Base-by-base conservation (phyloP, 2,113 vertebrate species). In the Colinus virginianus region DNA sequence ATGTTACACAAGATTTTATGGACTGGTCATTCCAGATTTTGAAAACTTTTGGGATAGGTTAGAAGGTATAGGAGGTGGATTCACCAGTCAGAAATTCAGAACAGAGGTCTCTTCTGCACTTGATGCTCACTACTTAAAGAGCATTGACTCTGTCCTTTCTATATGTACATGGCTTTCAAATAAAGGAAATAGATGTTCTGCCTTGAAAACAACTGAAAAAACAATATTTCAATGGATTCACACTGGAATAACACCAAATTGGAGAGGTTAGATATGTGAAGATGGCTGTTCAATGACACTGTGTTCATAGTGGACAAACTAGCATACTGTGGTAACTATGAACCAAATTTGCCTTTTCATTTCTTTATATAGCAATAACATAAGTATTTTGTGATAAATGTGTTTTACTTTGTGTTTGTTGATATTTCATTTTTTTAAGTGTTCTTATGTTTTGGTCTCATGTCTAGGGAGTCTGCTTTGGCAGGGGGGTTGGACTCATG, bases 41-140 rank as follows among this genome's bases (percentile, higher is more conserved):
- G 68, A 34, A 0, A 18, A 55, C 21, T 61, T 90, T 34, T 74
- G 20, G 18, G 71, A 69, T 45, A 70, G 80, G 28, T 80, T 67
- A 12, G 16, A 83, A 90, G 17, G 23, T 40, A 13, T 8, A 16
- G 42, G 59, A 83, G 88, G 38, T 25, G 17, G 49, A 90, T 62
- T 58, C 49, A 71, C 46, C 30, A 48, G 18, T 30, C 40, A 72
- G 81, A 92, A 87, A 67, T 75, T 84, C 51, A 78, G 51, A 93
- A 36, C 67, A 89, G 62, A 76, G 30, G 11, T 76, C 40, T 87
- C 64, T 46, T 1, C 4, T 70, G 61, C 18, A 20, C 22, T 71
- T 75, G 0, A 0, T 69, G 77, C 25, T 63, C 45, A 40, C 38
- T 43, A 16, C 87, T 51, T 85, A 63, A 83, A 89, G 28, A 55